These are phyloP conservation scores for Connochaetes taurinus DNA, from an alignment of 2,113 vertebrate species.

Conservation along the genomic window DNA sequence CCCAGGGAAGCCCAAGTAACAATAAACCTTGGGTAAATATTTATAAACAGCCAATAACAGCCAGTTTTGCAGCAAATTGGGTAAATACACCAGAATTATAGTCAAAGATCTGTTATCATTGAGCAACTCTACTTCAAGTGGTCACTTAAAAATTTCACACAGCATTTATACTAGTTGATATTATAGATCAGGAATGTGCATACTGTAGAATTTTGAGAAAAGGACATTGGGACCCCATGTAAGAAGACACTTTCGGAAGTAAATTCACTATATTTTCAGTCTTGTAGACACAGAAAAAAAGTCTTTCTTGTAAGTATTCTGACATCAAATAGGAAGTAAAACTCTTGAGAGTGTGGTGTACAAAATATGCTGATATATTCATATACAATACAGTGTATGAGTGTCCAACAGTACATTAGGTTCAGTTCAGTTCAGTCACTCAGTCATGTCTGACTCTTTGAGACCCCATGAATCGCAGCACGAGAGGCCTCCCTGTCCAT, in stretches of 20 bases:
- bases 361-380: not conserved
- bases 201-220: not conserved
- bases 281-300: not conserved
- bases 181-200: not conserved
- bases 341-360: not conserved
- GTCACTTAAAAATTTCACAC: not conserved
- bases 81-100: not conserved
- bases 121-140: not conserved
- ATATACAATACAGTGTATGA: not conserved
- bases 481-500: fast-evolving
- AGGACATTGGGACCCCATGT: not conserved
- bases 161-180: not conserved
- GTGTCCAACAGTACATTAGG: not conserved
- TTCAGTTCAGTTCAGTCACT: too few relatives aligned
- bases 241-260: not conserved
- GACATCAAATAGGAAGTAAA: not conserved
- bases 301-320: not conserved
- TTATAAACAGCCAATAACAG: not conserved
- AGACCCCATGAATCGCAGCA: too few relatives aligned
- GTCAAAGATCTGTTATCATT: not conserved
- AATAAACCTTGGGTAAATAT: not conserved
- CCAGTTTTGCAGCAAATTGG: not conserved
- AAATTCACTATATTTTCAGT: not conserved
- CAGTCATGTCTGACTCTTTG: too few relatives aligned
- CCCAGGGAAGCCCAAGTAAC: not conserved